These are phyloP conservation scores for Nycticebus coucang DNA, from an alignment of 2,113 vertebrate species.

Conservation along the genomic window DNA sequence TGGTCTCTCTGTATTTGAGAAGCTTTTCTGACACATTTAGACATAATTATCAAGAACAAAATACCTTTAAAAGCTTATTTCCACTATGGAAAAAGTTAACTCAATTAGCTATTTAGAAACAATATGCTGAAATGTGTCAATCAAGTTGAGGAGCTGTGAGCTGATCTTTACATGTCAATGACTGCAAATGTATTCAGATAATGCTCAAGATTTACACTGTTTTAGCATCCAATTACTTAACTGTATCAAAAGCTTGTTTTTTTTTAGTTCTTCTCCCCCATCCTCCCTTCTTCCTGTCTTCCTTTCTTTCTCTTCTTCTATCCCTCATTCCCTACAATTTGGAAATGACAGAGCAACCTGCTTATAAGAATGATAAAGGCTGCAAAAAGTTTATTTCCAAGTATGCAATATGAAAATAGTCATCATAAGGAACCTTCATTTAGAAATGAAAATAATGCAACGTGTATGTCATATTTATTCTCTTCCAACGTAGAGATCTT, in stretches of 20 bases:
- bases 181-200: neutral
- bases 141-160: neutral
- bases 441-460: neutral
- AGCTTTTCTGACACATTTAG: neutral
- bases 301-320: no score
- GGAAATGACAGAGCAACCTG: neutral
- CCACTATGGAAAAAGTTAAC: neutral
- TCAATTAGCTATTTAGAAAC: neutral
- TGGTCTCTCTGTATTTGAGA: neutral
- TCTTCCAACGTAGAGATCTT: neutral
- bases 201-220: neutral
- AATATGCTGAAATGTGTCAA: neutral
- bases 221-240: neutral
- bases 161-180: neutral
- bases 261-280: accelerated
- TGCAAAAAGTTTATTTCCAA: neutral
- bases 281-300: neutral
- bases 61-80: neutral
- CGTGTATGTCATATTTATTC: neutral
- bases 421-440: neutral
- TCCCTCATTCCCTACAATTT: neutral
- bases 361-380: neutral
- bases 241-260: neutral
- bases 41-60: neutral
- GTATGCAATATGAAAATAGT: neutral